A percentile compares a stretch with the other conserved stretches of the same genome.
These are phyloP conservation scores for Drosophila phalerata DNA, from an alignment of 2,888 invertebrate genomes.

Conservation along the genomic window DNA sequence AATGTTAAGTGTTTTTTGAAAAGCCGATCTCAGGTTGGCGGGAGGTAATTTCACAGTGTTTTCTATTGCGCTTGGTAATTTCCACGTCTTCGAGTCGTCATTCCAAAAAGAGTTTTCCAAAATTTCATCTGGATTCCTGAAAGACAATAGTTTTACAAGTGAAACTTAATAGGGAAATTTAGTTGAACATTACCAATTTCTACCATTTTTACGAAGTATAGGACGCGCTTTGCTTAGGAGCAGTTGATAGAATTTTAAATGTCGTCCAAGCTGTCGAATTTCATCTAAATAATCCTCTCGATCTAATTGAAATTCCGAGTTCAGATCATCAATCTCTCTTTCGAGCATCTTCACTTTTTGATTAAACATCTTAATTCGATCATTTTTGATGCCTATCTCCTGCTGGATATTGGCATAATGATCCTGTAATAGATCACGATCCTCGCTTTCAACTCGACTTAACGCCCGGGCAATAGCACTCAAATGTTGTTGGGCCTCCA, in stretches of 20 bases:
- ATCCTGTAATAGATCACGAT: constrained; percentile 89
- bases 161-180: neutral
- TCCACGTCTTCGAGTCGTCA: constrained; percentile 90
- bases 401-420: constrained; percentile 93
- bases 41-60: constrained; percentile 90
- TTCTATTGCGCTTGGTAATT: constrained; percentile 89
- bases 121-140: constrained; percentile 89
- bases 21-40: constrained; percentile 77
- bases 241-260: constrained; percentile 89
- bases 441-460: constrained; percentile 89
- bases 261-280: constrained; percentile 90
- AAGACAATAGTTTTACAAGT: neutral
- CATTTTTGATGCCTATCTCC: constrained; percentile 90
- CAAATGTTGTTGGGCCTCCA: constrained; percentile 89
- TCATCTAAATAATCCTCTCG: constrained; percentile 93
- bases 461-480: constrained; percentile 87
- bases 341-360: constrained; percentile 89
- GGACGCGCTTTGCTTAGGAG: constrained; percentile 89
- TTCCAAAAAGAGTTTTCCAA: constrained; percentile 90
- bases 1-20: constrained; percentile 17
- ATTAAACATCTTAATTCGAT: constrained; percentile 88
- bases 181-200: constrained; percentile 87
- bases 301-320: constrained; percentile 93
- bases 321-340: constrained; percentile 91
- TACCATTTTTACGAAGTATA: constrained; percentile 90